phyloP scores from a whole-genome alignment of 2,888 invertebrate species.

The Tridacna crocea region DNA sequence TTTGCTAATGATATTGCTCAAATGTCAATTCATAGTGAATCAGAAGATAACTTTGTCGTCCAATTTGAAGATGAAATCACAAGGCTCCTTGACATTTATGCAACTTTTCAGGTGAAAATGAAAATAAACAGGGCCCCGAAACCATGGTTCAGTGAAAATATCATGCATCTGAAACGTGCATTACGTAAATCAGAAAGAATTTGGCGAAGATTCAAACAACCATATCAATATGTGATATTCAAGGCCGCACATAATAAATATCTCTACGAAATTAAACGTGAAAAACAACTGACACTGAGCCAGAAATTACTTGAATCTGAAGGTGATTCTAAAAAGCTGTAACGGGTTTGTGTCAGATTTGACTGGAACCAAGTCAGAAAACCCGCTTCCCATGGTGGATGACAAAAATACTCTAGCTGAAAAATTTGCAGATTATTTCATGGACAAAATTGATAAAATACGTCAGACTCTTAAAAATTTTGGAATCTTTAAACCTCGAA shows the following conservation, averaged over 20 bases:
- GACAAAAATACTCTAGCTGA: slow-evolving; percentile 31
- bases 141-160: slow-evolving; percentile 43
- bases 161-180: slow-evolving; percentile 20
- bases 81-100: slow-evolving; percentile 24
- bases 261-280: background rate
- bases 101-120: slow-evolving; percentile 30
- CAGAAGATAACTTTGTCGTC: slow-evolving; percentile 8
- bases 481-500: slow-evolving; percentile 31
- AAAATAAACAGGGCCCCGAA: slow-evolving; percentile 42
- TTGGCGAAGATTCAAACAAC: slow-evolving; percentile 27
- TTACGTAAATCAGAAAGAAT: slow-evolving; percentile 33
- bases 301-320: slow-evolving; percentile 26
- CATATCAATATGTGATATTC: slow-evolving; percentile 20
- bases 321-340: slow-evolving; percentile 34
- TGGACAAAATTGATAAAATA: slow-evolving; percentile 43
- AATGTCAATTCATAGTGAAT: slow-evolving; percentile 16
- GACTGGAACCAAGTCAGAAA: slow-evolving; percentile 45
- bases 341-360: slow-evolving; percentile 41
- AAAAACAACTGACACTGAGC: slow-evolving; percentile 23
- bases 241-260: slow-evolving; percentile 20
- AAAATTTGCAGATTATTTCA: slow-evolving; percentile 49
- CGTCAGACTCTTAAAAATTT: too few species aligned
- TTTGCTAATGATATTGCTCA: too few species aligned
- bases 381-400: slow-evolving; percentile 35
- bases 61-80: slow-evolving; percentile 36